Evolutionary conservation across 1,140 invertebrate species (phyloP), one percentile per base, ranked within the genome.

Genomic region (Diabrotica undecimpunctata): DNA sequence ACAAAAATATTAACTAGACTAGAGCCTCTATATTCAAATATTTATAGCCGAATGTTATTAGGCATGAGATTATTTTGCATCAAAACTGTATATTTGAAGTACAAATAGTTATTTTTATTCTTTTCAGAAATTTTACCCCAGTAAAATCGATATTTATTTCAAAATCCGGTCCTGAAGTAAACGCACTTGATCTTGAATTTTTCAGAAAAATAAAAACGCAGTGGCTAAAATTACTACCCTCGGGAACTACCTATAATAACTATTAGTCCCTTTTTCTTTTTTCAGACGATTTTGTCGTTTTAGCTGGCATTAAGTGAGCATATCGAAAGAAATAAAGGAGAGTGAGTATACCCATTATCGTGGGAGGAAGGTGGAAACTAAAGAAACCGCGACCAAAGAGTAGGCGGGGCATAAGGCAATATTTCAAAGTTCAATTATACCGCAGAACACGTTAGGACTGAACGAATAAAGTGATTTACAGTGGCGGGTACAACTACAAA

Each of bases 371-470:
- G 62, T 66, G 70, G 69, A 65, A 61, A 61, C 62, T 54, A 61
- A 66, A 70, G 71, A 68, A 66, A 70, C 60, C 62, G 64, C 62
- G 46, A 60, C 60, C 61, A 59, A 63, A 62, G 51, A 59, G 35
- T 64, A 64, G 71, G 71, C 71, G 71, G 61, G 57, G 66, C 67
- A 60, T 51, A 41, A 13, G 46, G 68, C 66, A 57, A 73, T 73
- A 73, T 67, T 72, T 73, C 70, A 73, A 71, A 73, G 65, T 73
- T 73, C 70, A 73, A 73, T 73, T 73, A 70, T 60, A 66, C 70
- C 66, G 67, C 69, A 51, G 64, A 67, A 66, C 69, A 62, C 50
- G 46, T 61, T 58, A 58, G 56, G 56, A 58, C 39, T 12, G 38
- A 58, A 39, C 9, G 39, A 36, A 51, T 51, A 14, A 51, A 61